Evolutionary conservation across 92 coral and sea anemone genomes (phyloP).

Genomic region (Siderastrea siderea): DNA sequence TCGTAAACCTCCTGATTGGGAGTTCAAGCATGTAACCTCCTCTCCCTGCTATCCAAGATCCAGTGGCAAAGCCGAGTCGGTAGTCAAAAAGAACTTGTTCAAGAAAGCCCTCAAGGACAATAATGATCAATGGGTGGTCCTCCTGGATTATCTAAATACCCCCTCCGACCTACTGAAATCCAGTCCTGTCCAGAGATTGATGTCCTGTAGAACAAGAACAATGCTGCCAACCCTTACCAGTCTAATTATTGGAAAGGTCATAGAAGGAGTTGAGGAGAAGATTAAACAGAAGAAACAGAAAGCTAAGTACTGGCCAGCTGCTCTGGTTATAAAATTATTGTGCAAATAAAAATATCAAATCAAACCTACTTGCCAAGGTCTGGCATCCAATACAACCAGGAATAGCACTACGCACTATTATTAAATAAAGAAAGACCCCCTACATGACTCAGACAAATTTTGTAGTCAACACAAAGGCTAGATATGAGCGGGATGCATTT

Average conservation of each 20-base stretch:
- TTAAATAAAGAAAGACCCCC: no score
- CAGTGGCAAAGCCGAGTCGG: not conserved
- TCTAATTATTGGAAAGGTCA: not conserved
- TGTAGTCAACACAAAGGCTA: no score
- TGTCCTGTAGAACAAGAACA: constrained; percentile 1
- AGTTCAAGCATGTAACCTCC: not conserved
- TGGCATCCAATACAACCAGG: no score
- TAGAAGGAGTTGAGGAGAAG: not conserved
- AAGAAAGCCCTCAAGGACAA: constrained; percentile 8
- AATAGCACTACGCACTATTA: no score
- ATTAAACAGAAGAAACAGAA: not conserved
- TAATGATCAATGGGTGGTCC: constrained; percentile 14
- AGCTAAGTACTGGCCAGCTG: not conserved
- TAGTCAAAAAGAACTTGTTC: constrained; percentile 19
- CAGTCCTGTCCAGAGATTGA: constrained; percentile 15
- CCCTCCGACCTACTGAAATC: not conserved
- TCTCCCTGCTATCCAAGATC: not conserved
- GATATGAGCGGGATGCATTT: no score
- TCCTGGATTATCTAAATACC: not conserved
- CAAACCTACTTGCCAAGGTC: no score
- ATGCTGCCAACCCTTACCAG: not conserved
- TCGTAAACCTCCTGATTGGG: constrained; percentile 23
- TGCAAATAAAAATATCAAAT: no score
- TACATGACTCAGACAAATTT: no score
- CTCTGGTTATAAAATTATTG: no score